These are phyloP conservation scores for Pterobdella sp. DNA, from an alignment of 2,888 invertebrate genomes.

Conservation along the genomic window DNA sequence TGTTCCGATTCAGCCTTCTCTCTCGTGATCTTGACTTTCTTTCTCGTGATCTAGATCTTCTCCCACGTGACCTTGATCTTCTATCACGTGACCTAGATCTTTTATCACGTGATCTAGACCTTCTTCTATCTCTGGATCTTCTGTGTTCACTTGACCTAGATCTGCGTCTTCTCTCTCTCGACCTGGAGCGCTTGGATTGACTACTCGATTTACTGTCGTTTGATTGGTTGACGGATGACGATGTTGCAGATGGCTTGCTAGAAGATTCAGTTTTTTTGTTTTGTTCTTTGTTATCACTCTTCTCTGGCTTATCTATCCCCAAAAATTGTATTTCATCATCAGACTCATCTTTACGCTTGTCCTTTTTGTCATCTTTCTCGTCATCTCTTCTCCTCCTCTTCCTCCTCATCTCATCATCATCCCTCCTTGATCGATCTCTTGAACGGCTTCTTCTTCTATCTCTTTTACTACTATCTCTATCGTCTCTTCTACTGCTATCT, in stretches of 20 bases:
- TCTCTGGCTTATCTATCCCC: slow-evolving; percentile 3
- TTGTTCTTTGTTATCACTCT: background rate
- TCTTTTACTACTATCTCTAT: background rate
- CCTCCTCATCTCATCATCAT: background rate
- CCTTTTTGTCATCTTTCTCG: background rate
- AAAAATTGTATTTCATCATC: slow-evolving; percentile 5
- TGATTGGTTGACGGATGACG: background rate
- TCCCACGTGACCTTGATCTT: slow-evolving; percentile 10
- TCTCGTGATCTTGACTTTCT: no score
- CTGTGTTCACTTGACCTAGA: slow-evolving; percentile 6
- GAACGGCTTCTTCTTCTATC: background rate
- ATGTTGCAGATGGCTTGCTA: background rate
- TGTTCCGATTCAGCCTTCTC: background rate
- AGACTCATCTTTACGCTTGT: background rate
- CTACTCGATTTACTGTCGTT: slow-evolving; percentile 3
- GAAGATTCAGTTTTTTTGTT: background rate
- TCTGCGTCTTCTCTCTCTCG: slow-evolving; percentile 13
- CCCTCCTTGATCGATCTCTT: background rate
- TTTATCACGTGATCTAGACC: background rate
- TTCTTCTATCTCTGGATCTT: background rate
- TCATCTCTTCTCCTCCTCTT: slow-evolving; percentile 12
- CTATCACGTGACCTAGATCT: background rate
- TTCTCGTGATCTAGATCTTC: slow-evolving; percentile 9
- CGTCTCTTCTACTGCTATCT: background rate
- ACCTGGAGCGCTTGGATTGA: background rate